Base-by-base conservation (phyloP, 2,113 vertebrate genomes). In the Cebus imitator region DNA sequence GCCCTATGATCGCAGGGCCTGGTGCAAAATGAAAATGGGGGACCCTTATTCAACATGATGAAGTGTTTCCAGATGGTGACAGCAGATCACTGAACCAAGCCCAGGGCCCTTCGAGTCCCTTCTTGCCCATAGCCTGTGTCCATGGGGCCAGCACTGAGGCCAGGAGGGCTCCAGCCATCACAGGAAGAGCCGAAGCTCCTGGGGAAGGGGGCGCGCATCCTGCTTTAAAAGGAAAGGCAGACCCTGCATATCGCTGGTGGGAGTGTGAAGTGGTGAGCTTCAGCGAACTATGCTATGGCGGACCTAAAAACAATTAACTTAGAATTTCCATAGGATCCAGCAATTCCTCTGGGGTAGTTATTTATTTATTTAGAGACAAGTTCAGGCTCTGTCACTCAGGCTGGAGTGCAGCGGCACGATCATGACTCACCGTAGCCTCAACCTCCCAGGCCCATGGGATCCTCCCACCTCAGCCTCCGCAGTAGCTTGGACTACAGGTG, bases 201-300 rank as follows among this genome's bases (percentile, higher is more conserved):
- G 3, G 72, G 9, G 35, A 2, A 13, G 30, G 64, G 64, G 64
- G 27, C 1, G n/a, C 8, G 18, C 20, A 30, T 61, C 70, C n/a
- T 61, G 92, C 35, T 37, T 48, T 11, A 20, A 48, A 64, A 84
- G 82, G 61, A 37, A 52, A 52, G 72, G n/a, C 30, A 50, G 70
- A 68, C 75, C 20, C 35, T 5, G 1, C 20, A 8, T 0, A 0
- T 25, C 55, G n/a, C 32, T 32, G 12, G 40, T 11, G 40, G 86
- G 32, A 6, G 20, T 6, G 25, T 3, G 16, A 61, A 30, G 14
- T 5, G 48, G 27, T 10, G 23, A 4, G 57, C 35, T 1, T 0
- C 30, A 1, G 8, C 2, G n/a, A 37, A 52, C 32, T n/a, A 37
- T 25, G 68, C 25, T 8, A 21, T 6, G 57, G 43, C 0, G n/a